Base-by-base conservation (phyloP, 2,113 vertebrate species). In the Cochlearius cochlearius region DNA sequence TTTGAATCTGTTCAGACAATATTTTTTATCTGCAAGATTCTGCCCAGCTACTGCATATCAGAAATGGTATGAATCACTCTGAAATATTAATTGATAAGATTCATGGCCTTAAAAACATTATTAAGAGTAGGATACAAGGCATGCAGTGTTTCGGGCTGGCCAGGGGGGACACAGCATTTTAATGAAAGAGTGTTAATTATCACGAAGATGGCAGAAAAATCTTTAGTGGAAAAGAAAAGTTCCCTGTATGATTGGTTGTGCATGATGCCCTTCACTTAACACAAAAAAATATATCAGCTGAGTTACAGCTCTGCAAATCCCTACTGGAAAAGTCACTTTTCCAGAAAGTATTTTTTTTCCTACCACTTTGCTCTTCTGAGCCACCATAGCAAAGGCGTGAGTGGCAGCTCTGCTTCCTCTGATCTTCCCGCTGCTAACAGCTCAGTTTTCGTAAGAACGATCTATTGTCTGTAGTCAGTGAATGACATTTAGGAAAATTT, bases 1-100 rank as follows among this genome's bases (percentile, higher is more conserved):
- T 97, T 91, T 97, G 96, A 96, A 96, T 95, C 95, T 92, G 85
- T 93, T 93, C 90, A 86, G 90, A 95, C 97, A 94, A 86, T 94
- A 90, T 72, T 91, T 94, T 94, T 88, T 97, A 96, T 97, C 96
- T 90, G 63, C 49, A 45, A 68, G 82, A 89, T 84, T 94, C 77
- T 96, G 67, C 91, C 71, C 49, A 63, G 83, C 45, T 74, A 80
- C 89, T 64, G 67, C 47, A 4, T 93, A 78, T 81, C 94, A 95
- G 52, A 94, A 98, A 94, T 22, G 50, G 82, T 86, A 83, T 89
- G 91, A 96, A 94, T 92, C 96, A 89, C 52, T 92, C 92, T n/a
- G 53, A 96, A 98, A 95, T 94, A 95, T 72, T 97, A 96, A 96
- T 94, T 96, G 94, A 94, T 98, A 96, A 95, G 87, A 97, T 78